Evolutionary conservation across 2,797 vertebrate genomes (phyloP).

Genomic region (Acropternis orthonyx): DNA sequence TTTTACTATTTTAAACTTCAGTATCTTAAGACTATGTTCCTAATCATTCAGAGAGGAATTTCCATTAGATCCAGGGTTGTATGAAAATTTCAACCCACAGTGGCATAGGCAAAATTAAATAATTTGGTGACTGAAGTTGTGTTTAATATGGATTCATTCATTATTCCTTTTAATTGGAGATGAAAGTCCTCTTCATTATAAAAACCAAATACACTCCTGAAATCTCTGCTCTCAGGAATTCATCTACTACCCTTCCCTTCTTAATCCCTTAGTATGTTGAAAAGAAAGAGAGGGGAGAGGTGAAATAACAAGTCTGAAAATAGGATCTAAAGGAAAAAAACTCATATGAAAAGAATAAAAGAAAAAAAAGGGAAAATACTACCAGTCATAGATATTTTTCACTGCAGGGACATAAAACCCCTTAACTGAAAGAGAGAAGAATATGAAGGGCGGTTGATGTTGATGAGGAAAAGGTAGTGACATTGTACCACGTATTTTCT

Average conservation of each 20-base stretch:
- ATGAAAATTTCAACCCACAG: background rate
- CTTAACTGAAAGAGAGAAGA: background rate
- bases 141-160: background rate
- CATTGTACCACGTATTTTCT: background rate
- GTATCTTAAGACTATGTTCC: background rate
- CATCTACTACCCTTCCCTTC: background rate
- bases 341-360: background rate
- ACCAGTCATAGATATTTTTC: background rate
- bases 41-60: background rate
- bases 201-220: background rate
- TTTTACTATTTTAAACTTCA: background rate
- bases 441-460: background rate
- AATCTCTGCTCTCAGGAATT: background rate
- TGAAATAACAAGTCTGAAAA: background rate
- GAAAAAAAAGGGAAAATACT: background rate
- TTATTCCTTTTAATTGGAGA: slow-evolving; percentile 15
- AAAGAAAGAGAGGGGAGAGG: background rate
- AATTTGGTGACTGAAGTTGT: background rate
- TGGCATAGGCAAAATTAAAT: background rate
- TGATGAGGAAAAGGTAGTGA: background rate
- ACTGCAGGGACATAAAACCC: background rate
- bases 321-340: background rate
- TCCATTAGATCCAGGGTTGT: background rate
- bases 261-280: background rate
- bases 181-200: background rate